Evolutionary conservation across 2,797 vertebrate genomes (phyloP), one percentile per base, ranked within the genome.

Genomic region (Hybognathus amarus): DNA sequence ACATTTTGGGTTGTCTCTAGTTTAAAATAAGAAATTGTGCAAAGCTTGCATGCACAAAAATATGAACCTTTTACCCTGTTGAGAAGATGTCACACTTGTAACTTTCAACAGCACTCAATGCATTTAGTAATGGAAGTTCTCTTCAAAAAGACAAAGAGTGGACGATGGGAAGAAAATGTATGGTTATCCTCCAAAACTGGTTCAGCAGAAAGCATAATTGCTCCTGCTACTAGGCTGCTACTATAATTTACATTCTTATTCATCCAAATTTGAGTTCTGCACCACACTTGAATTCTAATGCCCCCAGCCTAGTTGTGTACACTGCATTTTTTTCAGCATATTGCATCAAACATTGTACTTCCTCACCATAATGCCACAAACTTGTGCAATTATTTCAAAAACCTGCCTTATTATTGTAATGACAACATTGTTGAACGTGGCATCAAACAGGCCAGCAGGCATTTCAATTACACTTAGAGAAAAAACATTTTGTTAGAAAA

Each of bases 191-290:
- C 20, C 20, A 52, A 52, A 52, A 52, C 42, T 5, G 40, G 11
- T 33, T 50, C 73, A 83, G 56, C 68, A 77, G 50, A 83, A 54
- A 68, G 42, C 63, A 45, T 87, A 82, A 88, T 85, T 83, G 78
- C 83, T 68, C 75, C 61, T 64, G 38, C 87, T 38, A 42, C 52
- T 74, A 12, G 33, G 70, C 30, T 40, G 61, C 38, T 80, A 24
- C 30, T 79, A 27, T 85, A 83, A 87, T 88, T 86, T 87, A 79
- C 85, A 83, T 66, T 52, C 50, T 77, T 88, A 85, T 85, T 80
- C 50, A 63, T 73, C 42, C 54, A 75, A 56, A 80, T 84, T 82
- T 79, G 76, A 86, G 80, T 79, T 52, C 30, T 59, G 2, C 45
- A 59, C 47, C 27, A 42, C 54, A 50, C 42, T 77, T 64, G 68